Evolutionary conservation across 2,888 invertebrate species (phyloP), one percentile per base, ranked within the genome.

Genomic region (Lithophane leautieri): DNA sequence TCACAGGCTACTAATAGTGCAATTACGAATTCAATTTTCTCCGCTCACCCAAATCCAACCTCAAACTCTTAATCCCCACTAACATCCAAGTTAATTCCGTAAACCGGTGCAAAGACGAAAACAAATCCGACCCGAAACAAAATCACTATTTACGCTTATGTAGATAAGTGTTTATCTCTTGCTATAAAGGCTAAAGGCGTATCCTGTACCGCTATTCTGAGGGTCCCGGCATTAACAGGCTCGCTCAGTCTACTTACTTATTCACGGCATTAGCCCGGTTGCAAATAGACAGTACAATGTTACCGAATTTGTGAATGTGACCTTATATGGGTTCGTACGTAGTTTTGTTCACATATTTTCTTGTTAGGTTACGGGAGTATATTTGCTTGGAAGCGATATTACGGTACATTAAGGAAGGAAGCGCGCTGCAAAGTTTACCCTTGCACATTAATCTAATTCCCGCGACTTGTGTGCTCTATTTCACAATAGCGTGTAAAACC

Each of bases 261-360:
- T 90, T 90, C 86, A 90, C 80, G 50, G 82, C 76, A 87, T 90
- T 89, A 88, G 84, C 79, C 70, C 79, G 83, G 76, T 82, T 86
- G 47, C 82, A 87, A 80, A 88, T 83, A 85, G 82, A 81, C 79
- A 71, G 80, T 70, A 82, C 75, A 79, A 81, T 81, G 82, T 83
- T 87, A 78, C 80, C 70, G 78, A 89, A 86, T 74, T 76, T 83
- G 78, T 78, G 47, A 42, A 76, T 60, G 40, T 25, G 12, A 60
- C 66, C 62, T 50, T 60, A 75, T 44, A 22, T 73, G 22, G 34
- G 47, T 67, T 22, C 22, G 42, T 62, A 62, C 50, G 25, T 70
- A 82, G 71, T 56, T 56, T 56, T 56, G 67, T 78, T 81, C 77
- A 70, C 58, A 83, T 81, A 80, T 73, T 82, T 82, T 69, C 73